Percentiles rank a stretch among this genome's conserved stretches.
phyloP scores from a whole-genome alignment of 2,113 vertebrate species.

The Alosa alosa region DNA sequence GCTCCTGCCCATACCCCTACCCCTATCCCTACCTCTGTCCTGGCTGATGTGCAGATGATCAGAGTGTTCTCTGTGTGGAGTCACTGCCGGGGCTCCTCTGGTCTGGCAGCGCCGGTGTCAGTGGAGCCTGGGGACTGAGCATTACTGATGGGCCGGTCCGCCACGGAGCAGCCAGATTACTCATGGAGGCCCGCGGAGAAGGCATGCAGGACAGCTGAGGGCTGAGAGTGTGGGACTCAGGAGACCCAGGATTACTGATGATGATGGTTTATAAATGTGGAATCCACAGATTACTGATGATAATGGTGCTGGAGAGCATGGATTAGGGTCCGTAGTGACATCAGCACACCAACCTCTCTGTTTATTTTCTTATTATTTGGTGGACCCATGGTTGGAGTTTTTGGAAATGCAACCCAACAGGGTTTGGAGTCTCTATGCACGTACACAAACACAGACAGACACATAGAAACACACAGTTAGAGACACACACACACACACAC shows the following conservation, averaged over 20 bases:
- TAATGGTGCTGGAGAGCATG: conserved; percentile 7
- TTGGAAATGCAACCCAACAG: conserved; percentile 10
- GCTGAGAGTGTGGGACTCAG: not conserved
- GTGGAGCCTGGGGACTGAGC: not conserved
- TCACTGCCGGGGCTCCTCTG: not conserved
- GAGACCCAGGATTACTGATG: not conserved
- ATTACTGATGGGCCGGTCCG: not conserved
- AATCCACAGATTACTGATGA: conserved; percentile 39
- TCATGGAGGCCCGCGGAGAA: not conserved
- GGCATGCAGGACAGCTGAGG: not conserved
- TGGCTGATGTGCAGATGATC: no score
- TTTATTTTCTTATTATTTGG: not conserved
- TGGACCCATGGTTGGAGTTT: not conserved
- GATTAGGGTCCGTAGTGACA: conserved; percentile 14
- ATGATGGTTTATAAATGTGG: not conserved
- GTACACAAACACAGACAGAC: not conserved
- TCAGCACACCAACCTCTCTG: conserved; percentile 12
- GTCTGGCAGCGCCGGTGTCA: not conserved
- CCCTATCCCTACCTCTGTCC: no score
- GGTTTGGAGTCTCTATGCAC: conserved; percentile 15
- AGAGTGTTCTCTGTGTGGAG: not conserved
- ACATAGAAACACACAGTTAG: not conserved
- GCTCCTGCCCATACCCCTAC: no score
- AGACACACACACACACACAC: not conserved
- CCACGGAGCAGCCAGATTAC: not conserved